Evolutionary conservation across 2,113 vertebrate genomes (phyloP).

Genomic region (Heterotilapia buettikoferi): DNA sequence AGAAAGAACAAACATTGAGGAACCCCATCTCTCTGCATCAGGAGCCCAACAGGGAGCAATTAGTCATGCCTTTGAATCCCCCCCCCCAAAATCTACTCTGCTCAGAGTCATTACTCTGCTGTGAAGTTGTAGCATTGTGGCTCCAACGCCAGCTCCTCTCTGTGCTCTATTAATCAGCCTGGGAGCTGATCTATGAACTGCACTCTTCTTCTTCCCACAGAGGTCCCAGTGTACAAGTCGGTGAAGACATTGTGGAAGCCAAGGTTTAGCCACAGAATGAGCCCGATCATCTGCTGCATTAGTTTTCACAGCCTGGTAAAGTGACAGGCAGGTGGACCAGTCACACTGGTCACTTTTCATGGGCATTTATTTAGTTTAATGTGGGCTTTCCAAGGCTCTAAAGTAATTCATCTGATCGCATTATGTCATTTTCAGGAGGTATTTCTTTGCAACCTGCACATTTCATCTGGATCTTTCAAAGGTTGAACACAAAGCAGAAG

Average conservation of each 20-base stretch:
- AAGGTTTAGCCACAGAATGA: not conserved
- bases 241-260: not conserved
- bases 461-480: not conserved
- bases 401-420: not conserved
- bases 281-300: not conserved
- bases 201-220: not conserved
- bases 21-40: not conserved
- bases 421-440: not conserved
- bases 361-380: not conserved
- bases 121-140: slow-evolving; percentile 2
- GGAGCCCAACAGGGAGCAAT: slow-evolving; percentile 21
- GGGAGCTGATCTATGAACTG: slow-evolving; percentile 41
- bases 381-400: not conserved
- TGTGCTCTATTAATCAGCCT: slow-evolving; percentile 49
- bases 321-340: not conserved
- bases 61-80: slow-evolving; percentile 23
- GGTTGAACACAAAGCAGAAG: not conserved
- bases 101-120: slow-evolving; percentile 15
- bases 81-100: not conserved
- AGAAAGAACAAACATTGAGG: slow-evolving; percentile 7
- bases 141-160: not conserved
- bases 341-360: not conserved
- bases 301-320: not conserved
- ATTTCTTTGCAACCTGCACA: not conserved
- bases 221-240: not conserved